phyloP scores from a whole-genome alignment of 2,113 vertebrate genomes.

The Rhinoderma darwinii region DNA sequence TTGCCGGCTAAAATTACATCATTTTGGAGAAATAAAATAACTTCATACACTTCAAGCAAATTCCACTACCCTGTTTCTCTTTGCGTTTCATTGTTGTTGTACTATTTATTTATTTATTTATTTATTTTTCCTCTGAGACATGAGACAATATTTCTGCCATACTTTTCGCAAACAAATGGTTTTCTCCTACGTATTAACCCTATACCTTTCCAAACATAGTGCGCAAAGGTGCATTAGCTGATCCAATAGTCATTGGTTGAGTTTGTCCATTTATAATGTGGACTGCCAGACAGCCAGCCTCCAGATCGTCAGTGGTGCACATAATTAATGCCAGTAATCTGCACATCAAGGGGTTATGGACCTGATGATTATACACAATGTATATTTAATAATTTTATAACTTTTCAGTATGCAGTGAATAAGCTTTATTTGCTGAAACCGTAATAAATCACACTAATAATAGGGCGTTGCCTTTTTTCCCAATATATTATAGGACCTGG shows the following conservation, averaged over 20 bases:
- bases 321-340: neutral
- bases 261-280: neutral
- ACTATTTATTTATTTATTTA: neutral
- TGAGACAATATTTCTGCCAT: no score
- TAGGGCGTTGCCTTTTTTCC: neutral
- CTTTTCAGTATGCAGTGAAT: neutral
- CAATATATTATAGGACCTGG: constrained; percentile 88
- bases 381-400: neutral
- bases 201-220: no score
- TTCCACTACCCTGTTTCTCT: neutral
- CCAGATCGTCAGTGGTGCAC: neutral
- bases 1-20: neutral
- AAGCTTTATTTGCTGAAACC: neutral
- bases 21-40: neutral
- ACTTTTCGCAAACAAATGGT: no score
- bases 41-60: neutral
- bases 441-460: neutral
- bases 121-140: no score
- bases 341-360: neutral
- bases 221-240: neutral
- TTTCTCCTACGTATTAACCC: no score
- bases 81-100: neutral
- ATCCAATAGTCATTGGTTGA: neutral
- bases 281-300: neutral
- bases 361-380: neutral